Evolutionary conservation across 2,113 vertebrate species (phyloP).

Genomic region (Marmota flaviventris): DNA sequence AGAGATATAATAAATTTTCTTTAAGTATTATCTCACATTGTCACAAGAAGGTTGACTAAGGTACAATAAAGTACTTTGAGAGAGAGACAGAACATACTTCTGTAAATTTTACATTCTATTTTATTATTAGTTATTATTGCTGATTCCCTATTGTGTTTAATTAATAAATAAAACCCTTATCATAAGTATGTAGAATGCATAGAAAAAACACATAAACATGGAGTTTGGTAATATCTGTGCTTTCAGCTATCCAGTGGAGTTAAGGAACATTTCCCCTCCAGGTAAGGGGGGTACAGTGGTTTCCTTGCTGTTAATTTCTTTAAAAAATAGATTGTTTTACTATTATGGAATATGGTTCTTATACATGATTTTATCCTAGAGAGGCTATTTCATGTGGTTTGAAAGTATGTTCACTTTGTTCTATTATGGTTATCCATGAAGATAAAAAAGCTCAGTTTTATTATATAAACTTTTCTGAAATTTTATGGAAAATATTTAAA

Average conservation of each 20-base stretch:
- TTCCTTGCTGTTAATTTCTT: constrained; percentile 30
- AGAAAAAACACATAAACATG: neutral
- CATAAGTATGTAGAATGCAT: neutral
- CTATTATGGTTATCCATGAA: neutral
- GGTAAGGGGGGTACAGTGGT: neutral
- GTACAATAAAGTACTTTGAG: neutral
- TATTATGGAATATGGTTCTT: neutral
- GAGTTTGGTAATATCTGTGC: neutral
- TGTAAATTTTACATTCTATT: neutral
- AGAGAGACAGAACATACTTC: neutral
- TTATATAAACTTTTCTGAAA: neutral
- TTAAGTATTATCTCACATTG: neutral
- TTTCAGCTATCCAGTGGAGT: neutral
- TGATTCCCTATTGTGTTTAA: neutral
- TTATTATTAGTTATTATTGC: neutral
- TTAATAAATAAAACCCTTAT: neutral
- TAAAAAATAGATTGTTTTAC: neutral
- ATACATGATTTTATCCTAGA: neutral
- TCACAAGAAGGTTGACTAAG: neutral
- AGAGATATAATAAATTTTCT: neutral
- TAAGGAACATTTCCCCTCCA: neutral
- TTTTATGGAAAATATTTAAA: neutral
- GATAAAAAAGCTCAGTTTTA: neutral
- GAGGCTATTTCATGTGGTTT: neutral
- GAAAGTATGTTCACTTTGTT: neutral